A percentile compares a stretch with the other conserved stretches of the same genome.
Conservation (phyloP, 2,888 invertebrate species). For the Dilophus febrilis region DNA sequence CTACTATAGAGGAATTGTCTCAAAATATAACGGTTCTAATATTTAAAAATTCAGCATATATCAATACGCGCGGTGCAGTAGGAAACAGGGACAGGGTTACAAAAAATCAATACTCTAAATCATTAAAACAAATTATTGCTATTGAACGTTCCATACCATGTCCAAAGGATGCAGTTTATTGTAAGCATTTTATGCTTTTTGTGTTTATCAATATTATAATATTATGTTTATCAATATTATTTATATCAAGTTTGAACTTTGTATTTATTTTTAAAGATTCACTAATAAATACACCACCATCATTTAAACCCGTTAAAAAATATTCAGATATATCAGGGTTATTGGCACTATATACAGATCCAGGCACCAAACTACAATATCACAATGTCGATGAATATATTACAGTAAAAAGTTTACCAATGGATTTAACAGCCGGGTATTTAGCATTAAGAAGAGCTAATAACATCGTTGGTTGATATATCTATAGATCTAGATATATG, state of each 20-base stretch:
- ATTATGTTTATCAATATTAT: not conserved
- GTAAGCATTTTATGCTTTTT: conserved; percentile 38
- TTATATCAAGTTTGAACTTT: not conserved
- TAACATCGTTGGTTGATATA: conserved; percentile 42
- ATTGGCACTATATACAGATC: conserved; percentile 75
- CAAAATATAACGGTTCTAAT: not conserved
- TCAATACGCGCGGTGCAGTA: conserved; percentile 15
- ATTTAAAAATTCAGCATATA: conserved; percentile 22
- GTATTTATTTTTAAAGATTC: conserved; percentile 41
- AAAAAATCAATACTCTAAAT: conserved; percentile 75
- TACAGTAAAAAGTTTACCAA: conserved; percentile 68
- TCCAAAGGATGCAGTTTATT: conserved; percentile 59
- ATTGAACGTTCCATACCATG: conserved; percentile 63
- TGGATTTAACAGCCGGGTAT: conserved; percentile 84
- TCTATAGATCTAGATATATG: too few relatives aligned
- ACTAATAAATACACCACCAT: conserved; percentile 79
- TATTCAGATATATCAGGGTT: conserved; percentile 87
- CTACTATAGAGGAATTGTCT: too few relatives aligned
- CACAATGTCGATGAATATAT: conserved; percentile 76
- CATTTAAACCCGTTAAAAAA: conserved; percentile 79
- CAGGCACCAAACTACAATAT: conserved; percentile 74
- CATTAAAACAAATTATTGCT: conserved; percentile 71
- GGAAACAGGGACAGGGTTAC: conserved; percentile 6
- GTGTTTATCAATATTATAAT: conserved; percentile 1
- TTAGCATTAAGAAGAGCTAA: conserved; percentile 69